Base-by-base conservation (phyloP, 2,797 vertebrate genomes). In the Lycodopsis pacificus region DNA sequence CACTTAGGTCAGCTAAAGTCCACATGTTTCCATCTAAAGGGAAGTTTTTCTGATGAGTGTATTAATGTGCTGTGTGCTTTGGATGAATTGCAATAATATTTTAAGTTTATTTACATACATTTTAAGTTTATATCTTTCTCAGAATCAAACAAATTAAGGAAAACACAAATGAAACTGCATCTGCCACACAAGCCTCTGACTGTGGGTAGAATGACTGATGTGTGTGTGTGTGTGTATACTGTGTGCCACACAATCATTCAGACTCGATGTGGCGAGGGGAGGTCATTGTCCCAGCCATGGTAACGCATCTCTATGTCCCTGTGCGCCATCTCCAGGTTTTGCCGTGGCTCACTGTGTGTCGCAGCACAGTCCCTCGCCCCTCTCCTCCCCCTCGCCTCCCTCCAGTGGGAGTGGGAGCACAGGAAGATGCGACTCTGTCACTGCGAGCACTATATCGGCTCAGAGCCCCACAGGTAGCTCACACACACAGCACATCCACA, bases 291-390 rank as follows among this genome's bases (percentile, higher is more conserved):
- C 30, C 30, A 32, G 30, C 40, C 8, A 17, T 4, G 15, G 56
- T 64, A 73, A 74, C 73, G 56, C 65, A n/a, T 56, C 15, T 80
- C 10, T 72, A 61, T 79, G 66, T 67, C 1, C 56, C 13, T 73
- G 64, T 76, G 49, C 59, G 19, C 57, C 53, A 5, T 36, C 59
- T 53, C 34, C 91, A 99, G 98, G 98, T 79, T 99, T 99, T 59
- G 98, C 97, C 0, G 98, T 99, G 77, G 98, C 98, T 82, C 98
- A 98, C 87, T 97, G 96, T 81, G 93, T 97, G 78, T 95, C 96
- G 71, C 97, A 97, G 88, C 96, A 95, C 83, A 95, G 92, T 73
- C 92, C 95, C 5, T 95, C 96, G 0, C 96, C 97, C 1, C 90
- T 96, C 38, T 96, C 97, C 0, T 97, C 97, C 0, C 95, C 96